Evolutionary conservation across 2,113 vertebrate genomes (phyloP).

Genomic region (Bufo bufo): DNA sequence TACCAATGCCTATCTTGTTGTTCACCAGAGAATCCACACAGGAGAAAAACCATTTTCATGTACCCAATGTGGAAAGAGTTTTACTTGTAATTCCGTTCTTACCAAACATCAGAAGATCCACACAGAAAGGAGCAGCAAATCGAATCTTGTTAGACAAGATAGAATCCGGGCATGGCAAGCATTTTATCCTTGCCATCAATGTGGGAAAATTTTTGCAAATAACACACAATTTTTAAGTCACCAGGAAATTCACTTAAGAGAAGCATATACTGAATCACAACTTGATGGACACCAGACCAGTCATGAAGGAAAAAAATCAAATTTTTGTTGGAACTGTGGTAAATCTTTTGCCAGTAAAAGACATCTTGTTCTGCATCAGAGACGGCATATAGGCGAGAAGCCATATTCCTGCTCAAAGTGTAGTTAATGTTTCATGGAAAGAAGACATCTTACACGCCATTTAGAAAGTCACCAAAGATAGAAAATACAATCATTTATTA

Average conservation of each 20-base stretch:
- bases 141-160: background rate
- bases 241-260: background rate
- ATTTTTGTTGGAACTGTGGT: background rate
- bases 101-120: slow-evolving; percentile 3
- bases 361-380: background rate
- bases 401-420: background rate
- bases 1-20: slow-evolving; percentile 66
- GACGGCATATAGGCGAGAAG: background rate
- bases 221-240: background rate
- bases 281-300: background rate
- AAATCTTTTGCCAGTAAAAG: background rate
- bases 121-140: background rate
- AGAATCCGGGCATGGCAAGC: background rate
- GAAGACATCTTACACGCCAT: background rate
- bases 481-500: background rate
- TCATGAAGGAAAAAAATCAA: background rate
- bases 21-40: slow-evolving; percentile 64
- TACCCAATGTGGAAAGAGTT: slow-evolving; percentile 7
- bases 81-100: background rate
- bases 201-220: background rate
- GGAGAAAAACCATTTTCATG: no score
- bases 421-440: background rate
- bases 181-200: background rate
- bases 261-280: background rate
- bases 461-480: background rate